Evolutionary conservation across 1,140 invertebrate species (phyloP), one percentile per base, ranked within the genome.

Genomic region (Eubasilissa regina): DNA sequence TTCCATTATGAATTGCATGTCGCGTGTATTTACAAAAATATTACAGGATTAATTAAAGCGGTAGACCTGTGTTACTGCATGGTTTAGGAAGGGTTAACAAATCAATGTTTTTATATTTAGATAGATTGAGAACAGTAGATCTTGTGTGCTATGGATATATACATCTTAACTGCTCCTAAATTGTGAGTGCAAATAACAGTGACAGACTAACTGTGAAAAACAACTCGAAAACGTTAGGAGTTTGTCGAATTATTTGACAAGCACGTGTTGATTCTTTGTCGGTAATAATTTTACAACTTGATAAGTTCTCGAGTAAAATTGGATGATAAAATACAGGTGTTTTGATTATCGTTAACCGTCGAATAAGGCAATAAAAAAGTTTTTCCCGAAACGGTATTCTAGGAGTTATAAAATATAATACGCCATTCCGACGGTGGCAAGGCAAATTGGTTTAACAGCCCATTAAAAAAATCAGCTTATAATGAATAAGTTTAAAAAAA

Each of bases 261-360:
- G 8, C 11, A 25, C 66, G 3, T 70, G 66, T 70, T 53, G 66
- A 70, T 70, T 70, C 66, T 62, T 13, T 47, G 47, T 35, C 21
- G 66, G 66, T 70, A 70, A 70, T 70, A 70, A 70, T 53, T 70
- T 70, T 70, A 70, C 66, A 48, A 51, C 47, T 51, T 51, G 66
- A 70, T 70, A 70, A 70, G 45, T 70, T 19, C n/a, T 48, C n/a
- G 25, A 70, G 66, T 70, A 19, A 1, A 35, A 70, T 70, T 51
- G 44, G 44, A 3, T 19, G 44, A 70, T 48, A 66, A 66, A 66
- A 66, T 44, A 66, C 62, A 10, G 35, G n/a, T 15, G 62, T 47
- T 66, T 25, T 66, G 62, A 44, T 66, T 43, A 17, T 44, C 4
- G 44, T 66, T 44, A 66, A 66, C 25, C 4, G 44, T 15, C 35